Evolutionary conservation across 2,797 vertebrate genomes (phyloP), one percentile per base, ranked within the genome.

Genomic region (Thamnophis elegans): DNA sequence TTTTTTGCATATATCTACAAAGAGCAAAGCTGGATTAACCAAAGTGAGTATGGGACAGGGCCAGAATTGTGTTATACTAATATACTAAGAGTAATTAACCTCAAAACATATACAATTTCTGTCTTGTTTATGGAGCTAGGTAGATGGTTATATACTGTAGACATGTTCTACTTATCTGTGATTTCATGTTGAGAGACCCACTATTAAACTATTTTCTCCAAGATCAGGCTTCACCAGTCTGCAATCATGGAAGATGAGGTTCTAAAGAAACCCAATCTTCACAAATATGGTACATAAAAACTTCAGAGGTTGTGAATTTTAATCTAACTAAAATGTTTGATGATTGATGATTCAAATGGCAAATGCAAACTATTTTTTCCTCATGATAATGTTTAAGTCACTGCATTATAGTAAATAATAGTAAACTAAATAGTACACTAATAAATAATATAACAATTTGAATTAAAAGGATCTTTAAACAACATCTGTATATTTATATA

Each of bases 1-100:
- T 99, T 99, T 98, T 99, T 99, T 99, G 99, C 99, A 99, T 99
- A 99, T 98, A 99, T 99, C 99, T 98, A 94, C 10, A 95, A 91
- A 96, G 73, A 91, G 92, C 4, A 94, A 94, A 95, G 91, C 13
- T 18, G 89, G 32, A 94, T 96, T 87, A 97, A 94, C 0, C 1
- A 0, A n/a, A 16, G 87, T 16, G 53, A 47, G 53, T 0, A n/a
- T 54, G 65, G 16, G 10, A 93, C 51, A 25, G 92, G 12, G 3
- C 59, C 88, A 6, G 59, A 58, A 54, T 47, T 5, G 6, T 87
- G 32, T 58, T 36, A 68, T 18, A 53, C 20, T 89, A 90, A 85
- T 8, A 14, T 92, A 25, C 55, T 87, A 28, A 92, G 85, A 91
- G 92, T n/a, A 0, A 0, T 8, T 91, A 42, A n/a, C 20, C 55